Percentiles rank a stretch among this genome's conserved stretches.
phyloP scores from a whole-genome alignment of 2,113 vertebrate genomes.

The Columbina picui region DNA sequence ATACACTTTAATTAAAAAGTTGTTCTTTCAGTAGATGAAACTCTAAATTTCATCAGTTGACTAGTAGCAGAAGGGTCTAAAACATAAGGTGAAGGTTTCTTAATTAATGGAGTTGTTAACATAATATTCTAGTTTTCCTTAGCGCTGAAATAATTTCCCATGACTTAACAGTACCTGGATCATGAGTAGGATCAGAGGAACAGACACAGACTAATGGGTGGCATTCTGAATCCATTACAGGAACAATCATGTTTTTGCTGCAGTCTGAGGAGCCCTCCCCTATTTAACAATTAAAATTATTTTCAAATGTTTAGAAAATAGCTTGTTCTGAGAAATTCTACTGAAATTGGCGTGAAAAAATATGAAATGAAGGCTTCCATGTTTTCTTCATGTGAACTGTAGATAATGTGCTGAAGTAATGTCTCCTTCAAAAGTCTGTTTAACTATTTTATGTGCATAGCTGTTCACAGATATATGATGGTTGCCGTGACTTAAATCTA shows the following conservation, averaged over 20 bases:
- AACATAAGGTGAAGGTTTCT: neutral
- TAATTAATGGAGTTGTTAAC: neutral
- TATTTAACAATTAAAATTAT: neutral
- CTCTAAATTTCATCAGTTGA: neutral
- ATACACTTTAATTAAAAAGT: slow-evolving; percentile 1
- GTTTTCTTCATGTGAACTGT: neutral
- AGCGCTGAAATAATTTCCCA: neutral
- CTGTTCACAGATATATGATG: neutral
- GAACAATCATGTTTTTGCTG: neutral
- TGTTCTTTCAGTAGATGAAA: slow-evolving; percentile 1
- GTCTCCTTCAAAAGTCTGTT: neutral
- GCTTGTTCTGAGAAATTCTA: neutral
- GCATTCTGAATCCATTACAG: neutral
- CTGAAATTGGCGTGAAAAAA: neutral
- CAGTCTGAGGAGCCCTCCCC: neutral
- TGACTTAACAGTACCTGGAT: neutral
- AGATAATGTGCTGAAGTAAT: neutral
- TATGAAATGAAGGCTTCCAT: neutral
- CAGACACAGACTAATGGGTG: neutral
- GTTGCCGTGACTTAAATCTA: neutral
- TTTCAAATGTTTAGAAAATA: neutral
- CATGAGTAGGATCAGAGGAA: neutral
- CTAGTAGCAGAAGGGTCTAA: slow-evolving; percentile 1
- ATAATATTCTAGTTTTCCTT: slow-evolving; percentile 1
- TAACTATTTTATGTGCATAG: neutral